These are phyloP conservation scores for Mustelus asterias DNA, from an alignment of 2,113 vertebrate species.

Conservation along the genomic window DNA sequence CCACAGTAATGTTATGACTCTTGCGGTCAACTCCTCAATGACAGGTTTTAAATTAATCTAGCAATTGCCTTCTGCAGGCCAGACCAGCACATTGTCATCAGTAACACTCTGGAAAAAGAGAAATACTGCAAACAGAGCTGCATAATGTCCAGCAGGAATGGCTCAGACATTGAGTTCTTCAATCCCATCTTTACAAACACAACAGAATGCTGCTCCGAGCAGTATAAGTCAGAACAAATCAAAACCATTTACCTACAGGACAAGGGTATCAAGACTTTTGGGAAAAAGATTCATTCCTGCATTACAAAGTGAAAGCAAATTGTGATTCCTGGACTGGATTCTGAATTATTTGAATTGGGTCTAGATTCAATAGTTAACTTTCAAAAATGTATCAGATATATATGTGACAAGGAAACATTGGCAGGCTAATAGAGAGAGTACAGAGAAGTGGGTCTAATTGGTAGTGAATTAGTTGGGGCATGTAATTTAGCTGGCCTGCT, in stretches of 20 bases:
- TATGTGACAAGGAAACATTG: neutral
- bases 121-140: too few relatives aligned
- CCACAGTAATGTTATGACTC: slow-evolving; percentile 57
- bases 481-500: too few relatives aligned
- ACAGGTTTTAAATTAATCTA: slow-evolving; percentile 66
- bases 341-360: neutral
- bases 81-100: slow-evolving; percentile 62
- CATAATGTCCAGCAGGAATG: neutral
- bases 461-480: neutral
- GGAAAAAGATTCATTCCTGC: neutral
- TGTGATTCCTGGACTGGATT: neutral
- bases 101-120: slow-evolving; percentile 26
- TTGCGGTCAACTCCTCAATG: slow-evolving; percentile 54
- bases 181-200: neutral
- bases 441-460: neutral
- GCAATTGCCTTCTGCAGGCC: slow-evolving; percentile 67
- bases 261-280: neutral
- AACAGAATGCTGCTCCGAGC: neutral
- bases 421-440: neutral
- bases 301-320: neutral
- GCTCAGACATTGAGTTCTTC: neutral
- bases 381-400: neutral
- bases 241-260: neutral
- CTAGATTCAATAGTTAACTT: neutral
- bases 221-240: neutral